A percentile compares a stretch with the other conserved stretches of the same genome.
Conservation (phyloP, 2,888 invertebrate species). For the Keiferia lycopersicella region DNA sequence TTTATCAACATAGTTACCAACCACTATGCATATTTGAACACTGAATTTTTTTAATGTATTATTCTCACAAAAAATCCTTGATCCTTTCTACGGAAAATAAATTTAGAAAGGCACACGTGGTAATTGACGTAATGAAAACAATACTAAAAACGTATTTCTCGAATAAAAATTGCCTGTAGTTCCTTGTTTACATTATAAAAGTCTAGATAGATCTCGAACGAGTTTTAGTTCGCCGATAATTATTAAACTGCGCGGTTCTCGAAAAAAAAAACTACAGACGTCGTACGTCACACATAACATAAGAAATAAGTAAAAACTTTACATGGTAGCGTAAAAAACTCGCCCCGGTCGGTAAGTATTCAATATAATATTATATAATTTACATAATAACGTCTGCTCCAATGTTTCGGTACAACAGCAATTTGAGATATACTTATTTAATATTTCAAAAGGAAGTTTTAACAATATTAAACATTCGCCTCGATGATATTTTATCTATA, state of each 20-base stretch:
- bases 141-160: background rate
- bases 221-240: background rate
- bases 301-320: background rate
- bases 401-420: background rate
- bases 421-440: background rate
- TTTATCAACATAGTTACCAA: too few relatives aligned
- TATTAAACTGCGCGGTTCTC: slow-evolving; percentile 13
- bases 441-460: background rate
- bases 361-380: slow-evolving; percentile 9
- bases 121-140: background rate
- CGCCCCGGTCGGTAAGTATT: background rate
- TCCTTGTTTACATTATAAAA: background rate
- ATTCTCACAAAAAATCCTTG: slow-evolving; percentile 2
- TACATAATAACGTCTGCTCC: background rate
- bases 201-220: background rate
- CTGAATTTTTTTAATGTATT: background rate
- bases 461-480: background rate
- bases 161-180: background rate
- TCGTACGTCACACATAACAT: background rate
- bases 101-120: slow-evolving; percentile 9
- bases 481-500: background rate
- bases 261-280: slow-evolving; percentile 2
- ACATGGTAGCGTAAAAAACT: background rate
- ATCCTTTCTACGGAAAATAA: background rate
- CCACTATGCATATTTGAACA: too few relatives aligned